Percentiles rank a stretch among this genome's conserved stretches.
phyloP scores from a whole-genome alignment of 2,797 vertebrate species.

The Melanitta fusca region DNA sequence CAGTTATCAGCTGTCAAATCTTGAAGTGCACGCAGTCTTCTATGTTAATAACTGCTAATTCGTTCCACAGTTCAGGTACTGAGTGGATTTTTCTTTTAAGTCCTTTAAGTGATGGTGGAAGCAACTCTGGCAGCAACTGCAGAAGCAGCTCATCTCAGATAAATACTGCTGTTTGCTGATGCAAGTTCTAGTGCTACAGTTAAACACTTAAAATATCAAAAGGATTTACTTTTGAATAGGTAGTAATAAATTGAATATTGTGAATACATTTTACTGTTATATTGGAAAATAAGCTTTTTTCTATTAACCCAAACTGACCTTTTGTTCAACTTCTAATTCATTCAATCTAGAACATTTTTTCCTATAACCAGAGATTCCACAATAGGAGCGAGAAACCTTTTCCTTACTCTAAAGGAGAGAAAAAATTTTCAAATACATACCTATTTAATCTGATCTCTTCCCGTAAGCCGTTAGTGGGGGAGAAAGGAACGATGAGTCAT shows the following conservation, averaged over 20 bases:
- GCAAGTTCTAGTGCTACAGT: not conserved
- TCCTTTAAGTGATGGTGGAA: not conserved
- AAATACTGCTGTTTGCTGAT: not conserved
- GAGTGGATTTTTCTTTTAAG: not conserved
- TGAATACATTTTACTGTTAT: not conserved
- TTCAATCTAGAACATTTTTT: not conserved
- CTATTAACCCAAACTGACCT: not conserved
- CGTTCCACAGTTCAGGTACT: not conserved
- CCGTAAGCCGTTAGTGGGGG: not conserved
- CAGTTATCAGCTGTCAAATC: no score
- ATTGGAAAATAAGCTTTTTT: not conserved
- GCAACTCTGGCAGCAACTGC: not conserved
- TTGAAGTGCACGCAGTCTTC: no score
- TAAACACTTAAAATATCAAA: not conserved
- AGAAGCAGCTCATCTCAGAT: not conserved
- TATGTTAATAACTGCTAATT: not conserved
- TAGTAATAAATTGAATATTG: not conserved
- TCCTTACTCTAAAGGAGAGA: not conserved
- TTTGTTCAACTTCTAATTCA: not conserved
- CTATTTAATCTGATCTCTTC: not conserved
- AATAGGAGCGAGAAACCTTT: not conserved
- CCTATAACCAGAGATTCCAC: not conserved
- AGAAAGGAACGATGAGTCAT: not conserved
- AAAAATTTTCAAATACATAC: not conserved
- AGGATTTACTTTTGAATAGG: not conserved